Evolutionary conservation across 2,797 vertebrate genomes (phyloP), one percentile per base, ranked within the genome.

Genomic region (Lepilemur ruficaudatus): DNA sequence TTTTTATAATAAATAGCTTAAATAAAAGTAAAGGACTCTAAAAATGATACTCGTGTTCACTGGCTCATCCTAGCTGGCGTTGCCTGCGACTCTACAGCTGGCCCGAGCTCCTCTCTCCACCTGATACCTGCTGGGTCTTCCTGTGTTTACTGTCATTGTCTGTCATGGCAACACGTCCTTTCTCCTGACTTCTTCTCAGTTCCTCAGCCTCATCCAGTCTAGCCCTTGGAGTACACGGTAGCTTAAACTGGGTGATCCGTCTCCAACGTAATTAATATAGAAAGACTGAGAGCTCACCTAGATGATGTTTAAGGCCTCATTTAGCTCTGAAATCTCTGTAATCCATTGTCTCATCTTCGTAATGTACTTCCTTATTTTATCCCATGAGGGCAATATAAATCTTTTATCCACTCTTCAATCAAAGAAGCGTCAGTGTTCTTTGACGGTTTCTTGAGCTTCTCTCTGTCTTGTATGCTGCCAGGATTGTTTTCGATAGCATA

Each of bases 51-150:
- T 65, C 65, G 5, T 1, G 32, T 48, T 50, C 46, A 35, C 1
- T 46, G n/a, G 25, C 5, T 25, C 8, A 0, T 38, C 17, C 41
- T 57, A 12, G 11, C 18, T 70, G 73, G 23, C 38, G 2, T 14
- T 17, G 3, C 11, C 57, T 22, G 4, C 32, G 25, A 38, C 48
- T 41, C 32, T 3, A 0, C 8, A 15, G 23, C 18, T 6, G n/a
- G 12, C 9, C 28, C 22, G 0, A 4, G 0, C 11, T 38, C 67
- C 32, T 43, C 17, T 46, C 30, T 75, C 15, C 7, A 5, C 52
- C 41, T 52, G 75, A 38, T 4, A 35, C 38, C 52, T n/a, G 59
- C 0, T 20, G 38, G 23, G 17, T 7, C 2, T 25, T 38, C n/a
- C 14, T 65, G 35, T 65, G 14, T 13, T 52, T 22, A 23, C 0